Evolutionary conservation across 2,113 vertebrate genomes (phyloP).

Genomic region (Lophura nycthemera): DNA sequence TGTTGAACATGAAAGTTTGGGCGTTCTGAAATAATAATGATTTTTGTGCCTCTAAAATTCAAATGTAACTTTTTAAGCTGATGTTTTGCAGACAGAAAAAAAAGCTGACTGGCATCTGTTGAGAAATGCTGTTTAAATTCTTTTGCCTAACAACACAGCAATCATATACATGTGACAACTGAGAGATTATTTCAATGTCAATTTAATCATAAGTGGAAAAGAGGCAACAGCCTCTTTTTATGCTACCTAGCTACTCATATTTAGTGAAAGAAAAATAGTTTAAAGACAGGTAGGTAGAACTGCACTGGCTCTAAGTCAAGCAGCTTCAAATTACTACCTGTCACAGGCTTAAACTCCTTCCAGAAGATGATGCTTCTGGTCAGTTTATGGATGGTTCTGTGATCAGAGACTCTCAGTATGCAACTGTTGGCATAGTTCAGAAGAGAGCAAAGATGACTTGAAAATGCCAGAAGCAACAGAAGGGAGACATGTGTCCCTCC

Average conservation of each 20-base stretch:
- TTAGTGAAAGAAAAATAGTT: not conserved
- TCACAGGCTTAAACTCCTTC: not conserved
- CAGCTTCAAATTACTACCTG: conserved; percentile 19
- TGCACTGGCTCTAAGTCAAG: not conserved
- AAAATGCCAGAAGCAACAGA: conserved; percentile 57
- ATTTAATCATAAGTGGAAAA: not conserved
- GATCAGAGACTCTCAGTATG: not conserved
- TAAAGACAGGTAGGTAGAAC: not conserved
- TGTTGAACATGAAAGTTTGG: not conserved
- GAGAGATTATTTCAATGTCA: not conserved
- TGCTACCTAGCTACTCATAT: not conserved
- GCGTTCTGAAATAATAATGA: not conserved
- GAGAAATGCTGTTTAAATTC: not conserved
- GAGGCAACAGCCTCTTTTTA: not conserved
- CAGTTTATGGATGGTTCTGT: not conserved
- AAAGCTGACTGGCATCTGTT: not conserved
- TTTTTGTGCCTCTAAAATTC: not conserved
- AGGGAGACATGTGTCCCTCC: conserved; percentile 32
- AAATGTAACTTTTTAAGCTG: not conserved
- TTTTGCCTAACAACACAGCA: not conserved
- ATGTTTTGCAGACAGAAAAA: not conserved
- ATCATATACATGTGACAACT: not conserved
- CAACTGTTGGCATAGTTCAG: conserved; percentile 27
- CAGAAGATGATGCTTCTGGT: not conserved
- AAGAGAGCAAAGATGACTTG: conserved; percentile 39